Percentiles rank a stretch among this genome's conserved stretches.
Conservation (phyloP, 2,888 invertebrate species). For the Tanypteryx hageni region DNA sequence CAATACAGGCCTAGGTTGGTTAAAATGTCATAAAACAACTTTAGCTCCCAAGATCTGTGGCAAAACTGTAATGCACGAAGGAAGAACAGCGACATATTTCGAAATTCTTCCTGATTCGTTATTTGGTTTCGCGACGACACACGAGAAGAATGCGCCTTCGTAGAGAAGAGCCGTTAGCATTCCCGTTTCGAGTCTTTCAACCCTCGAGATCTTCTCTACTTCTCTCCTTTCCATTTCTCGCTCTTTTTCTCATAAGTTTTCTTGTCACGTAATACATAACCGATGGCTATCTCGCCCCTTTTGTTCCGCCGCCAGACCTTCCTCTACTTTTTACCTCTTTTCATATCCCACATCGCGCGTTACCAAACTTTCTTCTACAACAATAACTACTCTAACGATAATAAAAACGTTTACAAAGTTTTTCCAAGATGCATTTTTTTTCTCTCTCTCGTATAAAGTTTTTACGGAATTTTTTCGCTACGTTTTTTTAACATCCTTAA, state of each 20-base stretch:
- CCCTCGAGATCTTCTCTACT: neutral
- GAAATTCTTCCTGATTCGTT: too few relatives aligned
- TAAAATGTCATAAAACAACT: too few relatives aligned
- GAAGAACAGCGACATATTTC: too few relatives aligned
- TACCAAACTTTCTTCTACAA: neutral
- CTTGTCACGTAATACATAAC: conserved; percentile 14
- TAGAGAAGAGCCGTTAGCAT: neutral
- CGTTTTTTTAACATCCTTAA: neutral
- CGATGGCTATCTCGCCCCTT: neutral
- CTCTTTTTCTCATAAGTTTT: neutral
- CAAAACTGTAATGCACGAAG: too few relatives aligned
- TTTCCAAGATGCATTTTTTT: neutral
- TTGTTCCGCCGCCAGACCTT: conserved; percentile 1
- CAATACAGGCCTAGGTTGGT: too few relatives aligned
- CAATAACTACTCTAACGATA: conserved; percentile 6
- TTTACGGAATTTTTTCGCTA: neutral
- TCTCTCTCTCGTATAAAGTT: neutral
- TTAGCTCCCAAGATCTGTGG: too few relatives aligned
- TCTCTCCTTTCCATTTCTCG: neutral
- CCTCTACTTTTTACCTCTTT: neutral
- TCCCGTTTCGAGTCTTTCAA: neutral
- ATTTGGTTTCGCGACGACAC: neutral
- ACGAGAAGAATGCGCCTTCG: neutral
- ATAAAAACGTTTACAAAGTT: neutral
- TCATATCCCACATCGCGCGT: neutral